Evolutionary conservation across 2,888 invertebrate genomes (phyloP), one percentile per base, ranked within the genome.

Genomic region (Caenorhabditis drosophilae): DNA sequence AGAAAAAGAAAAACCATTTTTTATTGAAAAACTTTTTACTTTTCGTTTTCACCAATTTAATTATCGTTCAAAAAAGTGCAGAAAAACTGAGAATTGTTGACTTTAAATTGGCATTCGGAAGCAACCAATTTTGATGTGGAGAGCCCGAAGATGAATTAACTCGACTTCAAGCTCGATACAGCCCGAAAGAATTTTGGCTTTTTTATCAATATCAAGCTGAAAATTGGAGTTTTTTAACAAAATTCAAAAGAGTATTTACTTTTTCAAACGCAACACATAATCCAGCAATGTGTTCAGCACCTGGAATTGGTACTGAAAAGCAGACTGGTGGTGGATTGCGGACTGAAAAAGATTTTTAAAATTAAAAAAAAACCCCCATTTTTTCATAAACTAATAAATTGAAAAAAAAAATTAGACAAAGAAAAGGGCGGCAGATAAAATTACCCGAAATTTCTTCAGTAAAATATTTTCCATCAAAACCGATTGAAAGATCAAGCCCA

Each of bases 281-380:
- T 20, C 51, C 52, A 26, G 85, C 47, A 27, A 83, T 79, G 46
- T 85, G 85, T 40, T 78, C 76, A 16, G 83, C 76, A 46, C 84
- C 78, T 35, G 85, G 69, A 52, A 83, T 68, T 2, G 85, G 85
- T 34, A 85, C 73, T n/a, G 75, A 83, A 60, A 84, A 81, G 67
- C 85, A 86, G 15, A 85, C 36, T 1, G 85, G 83, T 22, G 85
- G 85, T 4, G 85, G 85, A 61, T 84, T 85, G 12, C 72, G 67
- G 16, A 76, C 85, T 85, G n/a, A n/a, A n/a, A n/a, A n/a, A n/a
- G n/a, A n/a, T n/a, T n/a, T n/a, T n/a, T n/a, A 78, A 49, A 82
- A 78, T 42, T 15, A 31, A 31, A 11, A 42, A 31, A 42, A 4
- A 26, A 36, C 7, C 3, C 15, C 7, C 12, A 40, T 26, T 31